These are phyloP conservation scores for Dufourea novaeangliae DNA, from an alignment of 1,140 invertebrate genomes.

Conservation along the genomic window DNA sequence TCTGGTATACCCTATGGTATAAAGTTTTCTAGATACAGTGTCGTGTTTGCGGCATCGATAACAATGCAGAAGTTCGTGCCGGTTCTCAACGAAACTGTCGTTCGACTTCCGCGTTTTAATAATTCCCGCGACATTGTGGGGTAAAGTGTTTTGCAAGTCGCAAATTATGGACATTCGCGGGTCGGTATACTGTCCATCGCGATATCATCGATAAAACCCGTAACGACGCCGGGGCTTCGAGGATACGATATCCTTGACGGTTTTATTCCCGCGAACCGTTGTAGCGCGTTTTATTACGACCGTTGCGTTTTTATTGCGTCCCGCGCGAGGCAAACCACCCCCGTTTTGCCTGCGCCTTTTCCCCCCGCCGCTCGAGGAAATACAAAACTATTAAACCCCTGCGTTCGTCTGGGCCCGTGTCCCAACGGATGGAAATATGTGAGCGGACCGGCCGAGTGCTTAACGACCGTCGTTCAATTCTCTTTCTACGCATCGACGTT, in stretches of 20 bases:
- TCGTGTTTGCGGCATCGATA: no score
- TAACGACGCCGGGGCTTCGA: conserved; percentile 2
- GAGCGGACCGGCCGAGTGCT: conserved; percentile 18
- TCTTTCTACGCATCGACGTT: conserved; percentile 22
- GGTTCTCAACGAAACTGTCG: no score
- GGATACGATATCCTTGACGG: conserved; percentile 49
- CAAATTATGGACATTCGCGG: conserved; percentile 20
- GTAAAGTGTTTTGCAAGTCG: neutral
- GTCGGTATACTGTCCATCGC: conserved; percentile 5
- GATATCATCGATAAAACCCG: conserved; percentile 21
- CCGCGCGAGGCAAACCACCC: no score
- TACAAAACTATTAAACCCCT: conserved; percentile 60
- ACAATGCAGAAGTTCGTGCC: no score
- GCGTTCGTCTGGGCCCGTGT: conserved; percentile 24
- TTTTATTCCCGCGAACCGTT: conserved; percentile 47
- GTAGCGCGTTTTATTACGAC: conserved; percentile 58
- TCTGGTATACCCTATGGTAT: no score
- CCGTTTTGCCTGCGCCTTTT: no score
- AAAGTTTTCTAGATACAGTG: no score
- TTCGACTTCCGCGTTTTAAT: conserved; percentile 17
- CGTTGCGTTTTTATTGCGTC: conserved; percentile 60
- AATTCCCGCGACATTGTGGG: conserved; percentile 7
- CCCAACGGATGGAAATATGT: conserved; percentile 53
- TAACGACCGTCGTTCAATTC: conserved; percentile 44
- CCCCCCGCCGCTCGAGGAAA: conserved; percentile 38